These are phyloP conservation scores for Varecia variegata DNA, from an alignment of 2,797 vertebrate species.

Conservation along the genomic window DNA sequence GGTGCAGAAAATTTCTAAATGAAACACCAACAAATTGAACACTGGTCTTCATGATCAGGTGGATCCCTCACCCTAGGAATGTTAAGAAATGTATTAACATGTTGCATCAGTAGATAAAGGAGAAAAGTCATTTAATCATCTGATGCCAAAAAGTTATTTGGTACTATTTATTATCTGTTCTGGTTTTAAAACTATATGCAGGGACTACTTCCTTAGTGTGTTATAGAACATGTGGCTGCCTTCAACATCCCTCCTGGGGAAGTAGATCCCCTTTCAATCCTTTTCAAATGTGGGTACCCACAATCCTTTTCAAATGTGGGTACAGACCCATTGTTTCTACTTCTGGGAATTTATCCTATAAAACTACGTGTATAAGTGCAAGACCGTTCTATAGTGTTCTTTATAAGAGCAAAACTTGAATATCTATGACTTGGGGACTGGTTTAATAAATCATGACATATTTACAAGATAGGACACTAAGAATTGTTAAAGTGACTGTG, in stretches of 20 bases:
- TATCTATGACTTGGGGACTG: neutral
- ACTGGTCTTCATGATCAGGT: neutral
- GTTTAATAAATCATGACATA: neutral
- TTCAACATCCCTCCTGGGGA: neutral
- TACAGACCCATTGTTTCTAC: neutral
- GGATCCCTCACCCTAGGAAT: neutral
- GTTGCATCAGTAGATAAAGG: neutral
- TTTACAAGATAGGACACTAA: neutral
- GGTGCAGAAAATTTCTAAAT: neutral
- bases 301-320: neutral
- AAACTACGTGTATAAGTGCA: neutral
- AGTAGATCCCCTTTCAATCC: too few species aligned
- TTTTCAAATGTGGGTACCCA: neutral
- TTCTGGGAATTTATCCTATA: neutral
- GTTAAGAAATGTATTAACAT: neutral
- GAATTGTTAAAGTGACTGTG: neutral
- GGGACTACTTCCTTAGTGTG: neutral
- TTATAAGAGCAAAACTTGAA: constrained; percentile 6
- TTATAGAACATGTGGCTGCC: neutral
- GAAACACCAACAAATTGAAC: neutral
- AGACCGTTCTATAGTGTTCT: neutral
- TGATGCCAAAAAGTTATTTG: neutral
- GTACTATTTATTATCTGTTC: neutral
- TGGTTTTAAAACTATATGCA: neutral
- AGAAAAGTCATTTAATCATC: neutral